Conservation (phyloP, 2,888 invertebrate species). For the Electrophaes corylata region DNA sequence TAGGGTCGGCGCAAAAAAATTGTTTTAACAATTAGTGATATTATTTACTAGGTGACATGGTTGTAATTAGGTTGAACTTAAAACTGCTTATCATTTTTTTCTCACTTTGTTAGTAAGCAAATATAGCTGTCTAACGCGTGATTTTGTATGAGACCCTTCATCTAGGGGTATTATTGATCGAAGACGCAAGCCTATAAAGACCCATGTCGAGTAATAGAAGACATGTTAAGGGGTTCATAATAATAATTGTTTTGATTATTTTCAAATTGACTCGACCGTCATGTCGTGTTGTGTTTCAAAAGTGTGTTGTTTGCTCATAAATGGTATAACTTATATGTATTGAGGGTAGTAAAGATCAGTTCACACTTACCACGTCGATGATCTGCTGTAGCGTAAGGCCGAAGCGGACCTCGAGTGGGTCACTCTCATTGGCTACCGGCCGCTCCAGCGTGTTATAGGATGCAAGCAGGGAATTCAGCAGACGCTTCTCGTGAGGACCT, state of each 20-base stretch:
- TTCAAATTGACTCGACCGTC: background rate
- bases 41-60: no score
- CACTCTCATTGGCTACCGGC: conserved; percentile 96
- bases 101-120: no score
- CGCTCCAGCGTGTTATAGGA: conserved; percentile 95
- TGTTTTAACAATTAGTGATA: no score
- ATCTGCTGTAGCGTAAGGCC: conserved; percentile 96
- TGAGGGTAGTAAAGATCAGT: background rate
- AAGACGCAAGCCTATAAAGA: background rate
- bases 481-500: conserved; percentile 94
- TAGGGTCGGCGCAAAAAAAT: no score
- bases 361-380: conserved; percentile 95
- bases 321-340: background rate
- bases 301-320: background rate
- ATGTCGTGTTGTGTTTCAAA: background rate
- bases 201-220: background rate
- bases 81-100: no score
- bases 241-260: no score
- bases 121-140: no score
- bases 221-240: no score
- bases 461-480: conserved; percentile 92
- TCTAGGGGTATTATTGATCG: no score
- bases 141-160: no score
- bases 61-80: no score
- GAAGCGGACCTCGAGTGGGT: conserved; percentile 94